Base-by-base conservation (phyloP, 2,888 invertebrate species). In the Smittia sp. region DNA sequence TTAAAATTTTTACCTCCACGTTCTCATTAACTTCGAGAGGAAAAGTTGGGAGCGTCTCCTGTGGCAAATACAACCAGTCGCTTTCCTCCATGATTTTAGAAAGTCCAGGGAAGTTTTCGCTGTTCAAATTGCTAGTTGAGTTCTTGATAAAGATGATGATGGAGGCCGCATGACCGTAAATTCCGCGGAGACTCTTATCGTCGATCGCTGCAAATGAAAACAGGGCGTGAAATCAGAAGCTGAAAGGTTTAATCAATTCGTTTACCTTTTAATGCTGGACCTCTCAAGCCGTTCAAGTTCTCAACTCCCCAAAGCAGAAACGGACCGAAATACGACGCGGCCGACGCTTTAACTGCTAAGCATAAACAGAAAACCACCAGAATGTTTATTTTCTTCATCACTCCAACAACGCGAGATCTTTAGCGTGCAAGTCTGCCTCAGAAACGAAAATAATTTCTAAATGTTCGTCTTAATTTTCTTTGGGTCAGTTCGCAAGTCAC, bases 141-240 rank as follows among this genome's bases (percentile, higher is more conserved):
- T 87, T 86, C 77, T 86, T 85, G 74, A 87, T 85, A 77, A 87
- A 87, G 75, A 87, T 84, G 75, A 87, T 85, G 32, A 87, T 85
- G 1, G 86, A 86, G 58, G 85, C 84, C 76, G 84, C 85, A 74
- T 85, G 85, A 39, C 83, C 83, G 76, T 86, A 87, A n/a, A 88
- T 83, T 77, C 82, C 83, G 81, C 85, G 84, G 78, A 87, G 79
- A 74, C 85, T 84, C 81, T 85, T 85, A 76, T 87, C 86, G 69
- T 84, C 84, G 54, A 86, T 78, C 0, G 69, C 69, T 69, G 27
- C 3, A 32, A 32, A 32, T 6, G 9, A 32, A 32, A 32, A 32
- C 32, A 6, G n/a, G n/a, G 3, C 6, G 9, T 32, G 3, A 38
- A 72, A n/a, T n/a, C 32, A 9, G 32, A 32, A 70, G 13, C 27